Conservation (phyloP, 2,888 invertebrate species). For the Clepsis dumicolana region DNA sequence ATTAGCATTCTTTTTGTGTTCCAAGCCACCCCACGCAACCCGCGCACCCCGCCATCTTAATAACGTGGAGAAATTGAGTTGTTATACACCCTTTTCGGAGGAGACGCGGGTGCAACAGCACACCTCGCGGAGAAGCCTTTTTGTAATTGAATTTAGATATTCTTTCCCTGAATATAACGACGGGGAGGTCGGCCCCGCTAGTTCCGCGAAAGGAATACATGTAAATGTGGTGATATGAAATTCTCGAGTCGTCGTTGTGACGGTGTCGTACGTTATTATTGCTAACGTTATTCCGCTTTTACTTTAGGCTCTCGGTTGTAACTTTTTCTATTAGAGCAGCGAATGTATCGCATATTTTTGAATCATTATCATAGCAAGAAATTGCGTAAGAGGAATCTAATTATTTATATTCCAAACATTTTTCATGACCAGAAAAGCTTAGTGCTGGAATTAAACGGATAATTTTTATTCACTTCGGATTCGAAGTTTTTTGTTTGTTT, state of each 20-base stretch:
- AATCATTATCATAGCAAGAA: slow-evolving; percentile 1
- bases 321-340: slow-evolving; percentile 49
- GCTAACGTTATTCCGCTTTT: slow-evolving; percentile 55
- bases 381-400: background rate
- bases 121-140: slow-evolving; percentile 81
- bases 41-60: slow-evolving; percentile 79
- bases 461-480: no score
- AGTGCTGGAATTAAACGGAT: no score
- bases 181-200: slow-evolving; percentile 71
- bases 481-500: background rate
- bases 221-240: slow-evolving; percentile 76
- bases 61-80: slow-evolving; percentile 86
- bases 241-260: slow-evolving; percentile 66
- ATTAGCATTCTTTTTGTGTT: slow-evolving; percentile 86
- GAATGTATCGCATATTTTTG: slow-evolving; percentile 44
- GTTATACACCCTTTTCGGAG: slow-evolving; percentile 82
- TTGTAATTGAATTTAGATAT: slow-evolving; percentile 86
- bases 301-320: slow-evolving; percentile 41
- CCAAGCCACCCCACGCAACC: slow-evolving; percentile 74
- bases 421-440: background rate
- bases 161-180: slow-evolving; percentile 79
- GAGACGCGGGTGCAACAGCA: slow-evolving; percentile 82
- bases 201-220: slow-evolving; percentile 72
- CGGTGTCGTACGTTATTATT: slow-evolving; percentile 63
- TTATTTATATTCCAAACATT: background rate